Evolutionary conservation across 2,797 vertebrate species (phyloP).

Genomic region (Girardinus metallicus): DNA sequence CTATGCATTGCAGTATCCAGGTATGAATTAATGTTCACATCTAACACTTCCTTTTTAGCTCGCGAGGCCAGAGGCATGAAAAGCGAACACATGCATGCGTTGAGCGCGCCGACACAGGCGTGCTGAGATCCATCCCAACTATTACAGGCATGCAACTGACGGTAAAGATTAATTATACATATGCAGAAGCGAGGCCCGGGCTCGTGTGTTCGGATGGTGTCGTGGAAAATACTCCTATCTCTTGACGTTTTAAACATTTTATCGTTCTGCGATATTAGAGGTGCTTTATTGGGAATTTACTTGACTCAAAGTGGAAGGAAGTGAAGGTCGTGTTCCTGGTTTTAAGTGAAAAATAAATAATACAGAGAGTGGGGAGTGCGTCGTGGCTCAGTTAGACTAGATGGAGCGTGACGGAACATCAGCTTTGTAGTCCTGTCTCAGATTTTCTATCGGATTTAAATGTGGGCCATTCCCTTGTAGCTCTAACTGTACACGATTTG

Average conservation of each 20-base stretch:
- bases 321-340: not conserved
- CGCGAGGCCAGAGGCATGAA: slow-evolving; percentile 25
- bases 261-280: not conserved
- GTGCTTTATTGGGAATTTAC: not conserved
- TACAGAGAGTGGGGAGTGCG: not conserved
- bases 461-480: not conserved
- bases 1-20: slow-evolving; percentile 50
- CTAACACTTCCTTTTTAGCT: slow-evolving; percentile 41
- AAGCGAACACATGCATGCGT: slow-evolving; percentile 8
- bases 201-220: slow-evolving; percentile 29
- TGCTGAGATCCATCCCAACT: slow-evolving; percentile 27
- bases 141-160: slow-evolving; percentile 21
- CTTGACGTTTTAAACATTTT: not conserved
- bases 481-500: not conserved
- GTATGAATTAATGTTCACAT: slow-evolving; percentile 59
- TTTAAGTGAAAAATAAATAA: not conserved
- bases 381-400: not conserved
- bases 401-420: not conserved
- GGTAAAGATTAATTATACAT: slow-evolving; percentile 41
- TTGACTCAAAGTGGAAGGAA: not conserved
- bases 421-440: too few relatives aligned
- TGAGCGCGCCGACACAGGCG: slow-evolving; percentile 27
- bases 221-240: not conserved
- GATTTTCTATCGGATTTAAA: not conserved
- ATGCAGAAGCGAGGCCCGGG: slow-evolving; percentile 34